Evolutionary conservation across 2,797 vertebrate genomes (phyloP), one percentile per base, ranked within the genome.

Genomic region (Thripadectes ignobilis): DNA sequence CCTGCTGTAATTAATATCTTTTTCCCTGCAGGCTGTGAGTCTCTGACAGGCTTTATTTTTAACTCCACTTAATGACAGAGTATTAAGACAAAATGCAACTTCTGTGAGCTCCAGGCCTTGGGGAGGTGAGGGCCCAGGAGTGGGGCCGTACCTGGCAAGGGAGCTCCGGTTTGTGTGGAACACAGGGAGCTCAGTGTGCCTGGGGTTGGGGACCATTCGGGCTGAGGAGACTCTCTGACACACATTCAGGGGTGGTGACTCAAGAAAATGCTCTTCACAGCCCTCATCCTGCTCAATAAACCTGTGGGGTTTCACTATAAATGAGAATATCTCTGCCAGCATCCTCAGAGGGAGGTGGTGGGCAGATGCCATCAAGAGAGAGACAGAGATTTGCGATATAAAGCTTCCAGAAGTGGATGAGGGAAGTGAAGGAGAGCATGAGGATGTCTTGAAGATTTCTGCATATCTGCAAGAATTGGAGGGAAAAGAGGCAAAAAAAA

Each of bases 1-100:
- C 89, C 94, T 91, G 84, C 90, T 94, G 90, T 97, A 97, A 97
- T 97, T 97, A 97, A 97, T 97, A 96, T 94, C 92, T 92, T 92
- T 94, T 77, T 75, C 93, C 92, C 96, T 89, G 91, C 93, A 95
- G 94, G 90, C 95, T 88, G 63, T 27, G 80, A 88, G 81, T 38
- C 58, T 94, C 93, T 95, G 96, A 91, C 92, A 93, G 73, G 92
- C 92, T 97, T 97, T 96, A 97, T 97, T 97, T 96, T 97, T 96
- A 96, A 95, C 95, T 96, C 92, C 89, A 94, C 85, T 94, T 96
- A 97, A 97, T 95, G 91, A 89, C 92, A 92, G 92, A 86, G 94
- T 93, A 95, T 95, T 95, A 95, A 96, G 88, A 91, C 67, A 91
- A 97, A 96, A 96, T 67, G 79, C 94, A 96, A 90, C 88, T 96